Conservation (phyloP, 2,113 vertebrate species). For the Epinephelus lanceolatus region DNA sequence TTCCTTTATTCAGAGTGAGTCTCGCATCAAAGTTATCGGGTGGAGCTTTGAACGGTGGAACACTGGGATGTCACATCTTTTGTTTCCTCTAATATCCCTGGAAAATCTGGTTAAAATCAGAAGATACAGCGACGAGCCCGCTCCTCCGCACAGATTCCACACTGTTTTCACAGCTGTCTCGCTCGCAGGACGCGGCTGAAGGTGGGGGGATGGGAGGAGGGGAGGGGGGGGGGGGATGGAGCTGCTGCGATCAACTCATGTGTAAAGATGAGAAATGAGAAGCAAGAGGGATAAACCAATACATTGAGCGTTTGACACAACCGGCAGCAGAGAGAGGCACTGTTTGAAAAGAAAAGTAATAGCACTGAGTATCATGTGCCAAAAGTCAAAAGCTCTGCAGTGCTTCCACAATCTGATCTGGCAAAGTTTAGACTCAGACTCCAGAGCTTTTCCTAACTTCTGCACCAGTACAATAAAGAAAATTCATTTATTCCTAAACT, state of each 20-base stretch:
- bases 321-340: constrained; percentile 25
- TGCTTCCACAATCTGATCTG: constrained; percentile 13
- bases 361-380: constrained; percentile 19
- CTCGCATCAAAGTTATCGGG: constrained; percentile 73
- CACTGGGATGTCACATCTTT: constrained; percentile 67
- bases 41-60: constrained; percentile 65
- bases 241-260: constrained; percentile 73
- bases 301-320: constrained; percentile 55
- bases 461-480: not conserved
- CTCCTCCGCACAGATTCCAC: constrained; percentile 72
- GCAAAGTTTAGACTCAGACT: constrained; percentile 9
- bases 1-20: constrained; percentile 48
- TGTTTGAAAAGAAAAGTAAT: constrained; percentile 51
- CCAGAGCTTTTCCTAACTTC: not conserved
- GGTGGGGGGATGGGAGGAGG: constrained; percentile 1
- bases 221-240: not conserved
- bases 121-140: constrained; percentile 56
- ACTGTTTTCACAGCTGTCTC: constrained; percentile 85
- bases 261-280: constrained; percentile 77
- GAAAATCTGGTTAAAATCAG: constrained; percentile 83
- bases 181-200: constrained; percentile 66
- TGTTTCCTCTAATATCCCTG: constrained; percentile 83
- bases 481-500: not conserved
- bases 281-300: constrained; percentile 73
- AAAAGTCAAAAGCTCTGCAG: constrained; percentile 22